phyloP scores from a whole-genome alignment of 2,113 vertebrate species.

The Bostrychus sinensis region DNA sequence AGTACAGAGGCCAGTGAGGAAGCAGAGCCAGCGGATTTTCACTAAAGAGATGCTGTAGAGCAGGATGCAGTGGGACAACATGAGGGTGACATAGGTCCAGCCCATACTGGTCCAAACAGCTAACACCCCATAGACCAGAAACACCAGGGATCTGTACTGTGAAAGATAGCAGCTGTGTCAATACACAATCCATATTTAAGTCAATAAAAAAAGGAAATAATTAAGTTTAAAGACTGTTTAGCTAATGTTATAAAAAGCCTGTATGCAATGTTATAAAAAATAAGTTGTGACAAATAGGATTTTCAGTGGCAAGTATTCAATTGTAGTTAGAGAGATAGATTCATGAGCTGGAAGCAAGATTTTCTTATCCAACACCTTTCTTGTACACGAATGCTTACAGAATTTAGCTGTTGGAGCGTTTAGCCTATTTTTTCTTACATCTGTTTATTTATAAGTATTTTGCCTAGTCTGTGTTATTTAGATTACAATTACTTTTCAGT shows the following conservation, averaged over 20 bases:
- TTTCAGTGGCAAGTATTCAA: conserved; percentile 33
- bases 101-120: conserved; percentile 91
- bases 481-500: no score
- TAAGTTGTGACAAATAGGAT: no score
- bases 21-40: conserved; percentile 92
- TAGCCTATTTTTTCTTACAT: no score
- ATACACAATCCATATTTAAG: background rate
- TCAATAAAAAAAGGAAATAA: background rate
- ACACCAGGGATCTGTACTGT: conserved; percentile 89
- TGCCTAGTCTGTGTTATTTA: no score
- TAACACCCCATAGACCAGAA: conserved; percentile 85
- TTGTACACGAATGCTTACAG: no score
- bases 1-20: conserved; percentile 84
- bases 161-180: conserved; percentile 8
- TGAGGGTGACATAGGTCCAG: conserved; percentile 85
- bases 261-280: conserved; percentile 29
- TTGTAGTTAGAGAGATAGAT: background rate
- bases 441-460: no score
- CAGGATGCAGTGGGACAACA: conserved; percentile 89
- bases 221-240: conserved; percentile 32
- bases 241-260: conserved; percentile 41
- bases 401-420: no score
- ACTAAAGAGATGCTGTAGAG: conserved; percentile 88
- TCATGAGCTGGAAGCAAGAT: no score
- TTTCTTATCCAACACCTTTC: conserved; percentile 1